phyloP scores from a whole-genome alignment of 2,797 vertebrate genomes.

The Enteromius treurensis region DNA sequence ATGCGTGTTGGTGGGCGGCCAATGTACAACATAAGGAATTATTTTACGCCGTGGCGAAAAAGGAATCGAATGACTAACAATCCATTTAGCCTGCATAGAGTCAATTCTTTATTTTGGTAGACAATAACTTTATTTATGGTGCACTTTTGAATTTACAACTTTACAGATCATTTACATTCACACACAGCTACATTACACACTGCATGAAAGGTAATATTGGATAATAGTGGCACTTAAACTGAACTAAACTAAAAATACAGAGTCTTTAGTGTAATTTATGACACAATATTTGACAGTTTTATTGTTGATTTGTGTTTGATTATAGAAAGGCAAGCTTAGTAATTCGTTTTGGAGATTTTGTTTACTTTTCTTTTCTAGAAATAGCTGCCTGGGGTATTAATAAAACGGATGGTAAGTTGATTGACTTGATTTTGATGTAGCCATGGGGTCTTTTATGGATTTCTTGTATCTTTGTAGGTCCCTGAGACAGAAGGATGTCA shows the following conservation, averaged over 20 bases:
- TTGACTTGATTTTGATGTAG: not conserved
- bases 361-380: not conserved
- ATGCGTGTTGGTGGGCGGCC: too few species aligned
- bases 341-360: not conserved
- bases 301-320: constrained; percentile 1
- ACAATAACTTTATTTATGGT: too few species aligned
- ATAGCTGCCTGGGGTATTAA: not conserved
- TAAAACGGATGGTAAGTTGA: not conserved
- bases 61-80: too few species aligned
- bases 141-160: not conserved
- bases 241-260: not conserved
- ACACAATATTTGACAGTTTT: not conserved
- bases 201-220: too few species aligned
- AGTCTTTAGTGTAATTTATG: not conserved
- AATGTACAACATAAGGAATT: too few species aligned
- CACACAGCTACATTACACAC: too few species aligned
- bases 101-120: too few species aligned
- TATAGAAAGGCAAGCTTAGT: not conserved
- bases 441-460: not conserved
- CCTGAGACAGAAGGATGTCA: too few species aligned
- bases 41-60: too few species aligned
- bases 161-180: too few species aligned
- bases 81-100: too few species aligned
- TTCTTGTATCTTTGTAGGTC: not conserved
- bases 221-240: not conserved